phyloP scores from a whole-genome alignment of 1,140 invertebrate species.

The Sminthurides bifidus region DNA sequence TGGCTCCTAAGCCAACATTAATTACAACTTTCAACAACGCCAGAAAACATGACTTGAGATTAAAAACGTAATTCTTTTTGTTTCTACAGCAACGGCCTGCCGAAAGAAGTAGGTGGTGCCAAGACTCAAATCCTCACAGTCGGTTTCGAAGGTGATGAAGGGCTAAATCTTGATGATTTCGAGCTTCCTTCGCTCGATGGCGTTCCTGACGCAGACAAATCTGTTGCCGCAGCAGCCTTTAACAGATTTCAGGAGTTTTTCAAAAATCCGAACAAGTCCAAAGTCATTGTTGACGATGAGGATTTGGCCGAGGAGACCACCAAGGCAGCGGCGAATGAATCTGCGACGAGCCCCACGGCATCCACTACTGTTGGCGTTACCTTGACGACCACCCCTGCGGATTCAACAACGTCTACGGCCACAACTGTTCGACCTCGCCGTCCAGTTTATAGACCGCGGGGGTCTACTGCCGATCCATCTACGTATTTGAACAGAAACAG shows the following conservation, averaged over 20 bases:
- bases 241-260: conserved; percentile 24
- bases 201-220: conserved; percentile 11
- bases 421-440: not conserved
- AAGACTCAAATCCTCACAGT: conserved; percentile 28
- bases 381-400: not conserved
- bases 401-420: not conserved
- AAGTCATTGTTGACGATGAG: conserved; percentile 5
- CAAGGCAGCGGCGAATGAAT: not conserved
- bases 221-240: conserved; percentile 24
- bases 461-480: not conserved
- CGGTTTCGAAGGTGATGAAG: conserved; percentile 24
- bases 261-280: conserved; percentile 11
- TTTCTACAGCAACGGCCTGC: not conserved
- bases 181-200: conserved; percentile 10
- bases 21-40: not conserved
- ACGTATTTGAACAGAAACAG: not conserved
- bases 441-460: not conserved
- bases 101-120: not conserved
- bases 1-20: not conserved
- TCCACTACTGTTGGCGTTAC: too few relatives aligned
- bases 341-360: not conserved
- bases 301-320: not conserved
- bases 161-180: conserved; percentile 26
- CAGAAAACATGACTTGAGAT: not conserved
- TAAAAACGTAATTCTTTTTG: not conserved